These are phyloP conservation scores for Lepidonotus clava DNA, from an alignment of 2,888 invertebrate genomes.

Conservation along the genomic window DNA sequence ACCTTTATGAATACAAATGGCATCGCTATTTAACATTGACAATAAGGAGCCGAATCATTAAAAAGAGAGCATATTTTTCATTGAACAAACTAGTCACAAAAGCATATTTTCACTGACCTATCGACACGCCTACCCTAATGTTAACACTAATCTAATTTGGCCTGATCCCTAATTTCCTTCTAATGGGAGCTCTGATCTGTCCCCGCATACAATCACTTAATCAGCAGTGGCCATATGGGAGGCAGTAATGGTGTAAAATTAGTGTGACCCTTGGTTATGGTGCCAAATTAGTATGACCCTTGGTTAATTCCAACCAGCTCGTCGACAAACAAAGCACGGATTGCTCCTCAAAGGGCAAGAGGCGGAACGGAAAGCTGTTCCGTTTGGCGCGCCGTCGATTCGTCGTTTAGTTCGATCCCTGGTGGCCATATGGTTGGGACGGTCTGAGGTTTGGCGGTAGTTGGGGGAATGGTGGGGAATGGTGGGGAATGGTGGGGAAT, in stretches of 20 bases:
- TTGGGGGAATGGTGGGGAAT: not conserved
- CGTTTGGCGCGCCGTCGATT: not conserved
- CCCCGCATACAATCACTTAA: no score
- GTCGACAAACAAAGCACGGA: not conserved
- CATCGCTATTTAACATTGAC: no score
- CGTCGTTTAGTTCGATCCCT: constrained; percentile 16
- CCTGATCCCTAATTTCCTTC: not conserved
- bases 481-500: not conserved
- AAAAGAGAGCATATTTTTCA: no score
- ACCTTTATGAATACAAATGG: no score
- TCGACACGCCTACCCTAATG: not conserved
- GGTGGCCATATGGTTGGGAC: not conserved
- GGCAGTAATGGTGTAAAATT: not conserved
- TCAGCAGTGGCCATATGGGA: constrained; percentile 20
- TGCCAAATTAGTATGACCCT: constrained; percentile 17
- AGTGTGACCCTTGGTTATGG: not conserved
- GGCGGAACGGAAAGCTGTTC: constrained; percentile 21
- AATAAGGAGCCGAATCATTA: no score
- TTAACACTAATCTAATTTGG: not conserved
- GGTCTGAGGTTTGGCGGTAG: not conserved
- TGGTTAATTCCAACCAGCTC: not conserved
- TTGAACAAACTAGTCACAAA: no score
- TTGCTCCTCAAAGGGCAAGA: not conserved
- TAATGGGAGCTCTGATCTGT: not conserved
- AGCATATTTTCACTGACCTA: not conserved